These are phyloP conservation scores for Phallusia fumigata DNA, from an alignment of 23 tunicate species.

Conservation along the genomic window DNA sequence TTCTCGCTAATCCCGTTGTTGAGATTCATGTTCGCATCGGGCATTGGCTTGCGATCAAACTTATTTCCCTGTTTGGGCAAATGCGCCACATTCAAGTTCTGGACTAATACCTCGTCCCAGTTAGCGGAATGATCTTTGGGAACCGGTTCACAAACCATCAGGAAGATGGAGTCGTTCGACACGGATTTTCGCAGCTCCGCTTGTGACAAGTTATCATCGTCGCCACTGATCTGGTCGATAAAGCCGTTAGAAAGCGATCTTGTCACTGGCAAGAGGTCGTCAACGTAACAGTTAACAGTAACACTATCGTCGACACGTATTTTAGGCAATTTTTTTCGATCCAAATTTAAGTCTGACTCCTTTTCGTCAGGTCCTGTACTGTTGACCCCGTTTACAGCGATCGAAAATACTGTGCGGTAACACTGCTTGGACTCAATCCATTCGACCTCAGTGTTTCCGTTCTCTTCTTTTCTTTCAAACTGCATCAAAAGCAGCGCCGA, in stretches of 20 bases:
- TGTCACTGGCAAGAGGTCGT: not conserved
- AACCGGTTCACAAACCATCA: not conserved
- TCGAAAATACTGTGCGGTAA: not conserved
- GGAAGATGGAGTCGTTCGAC: constrained; percentile 1
- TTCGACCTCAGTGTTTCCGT: not conserved
- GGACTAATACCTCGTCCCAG: not conserved
- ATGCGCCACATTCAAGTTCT: not conserved
- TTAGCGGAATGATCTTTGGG: not conserved
- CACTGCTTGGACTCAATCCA: constrained; percentile 1
- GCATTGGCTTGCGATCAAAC: not conserved
- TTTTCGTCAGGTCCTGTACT: not conserved
- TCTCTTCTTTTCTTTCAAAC: not conserved
- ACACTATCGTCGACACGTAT: not conserved
- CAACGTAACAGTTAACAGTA: not conserved
- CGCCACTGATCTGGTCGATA: not conserved
- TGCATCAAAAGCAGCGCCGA: not conserved
- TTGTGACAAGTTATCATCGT: not conserved
- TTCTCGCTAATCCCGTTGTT: not conserved
- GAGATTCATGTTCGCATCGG: not conserved
- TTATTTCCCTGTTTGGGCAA: not conserved
- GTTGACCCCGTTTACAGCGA: not conserved
- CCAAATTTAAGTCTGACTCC: not conserved
- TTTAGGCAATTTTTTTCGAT: not conserved
- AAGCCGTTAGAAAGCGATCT: not conserved
- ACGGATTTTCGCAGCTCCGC: not conserved